phyloP scores from a whole-genome alignment of 2,113 vertebrate species.

The Rhinogobius similis region DNA sequence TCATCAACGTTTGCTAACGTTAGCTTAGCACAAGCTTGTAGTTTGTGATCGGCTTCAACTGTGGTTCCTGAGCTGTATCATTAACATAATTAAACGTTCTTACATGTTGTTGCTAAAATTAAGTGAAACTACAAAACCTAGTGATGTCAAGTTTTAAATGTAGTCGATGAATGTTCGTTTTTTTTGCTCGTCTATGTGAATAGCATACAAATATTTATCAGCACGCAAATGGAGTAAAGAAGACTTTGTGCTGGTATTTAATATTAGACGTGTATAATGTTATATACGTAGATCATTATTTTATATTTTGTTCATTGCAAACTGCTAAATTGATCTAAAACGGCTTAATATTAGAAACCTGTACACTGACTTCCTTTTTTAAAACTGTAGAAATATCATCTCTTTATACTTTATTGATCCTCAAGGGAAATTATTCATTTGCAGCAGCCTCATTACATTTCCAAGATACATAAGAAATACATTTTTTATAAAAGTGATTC shows the following conservation, averaged over 20 bases:
- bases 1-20: conserved; percentile 25
- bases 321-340: too few species aligned
- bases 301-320: too few species aligned
- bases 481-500: too few species aligned
- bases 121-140: neutral
- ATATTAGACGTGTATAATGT: too few species aligned
- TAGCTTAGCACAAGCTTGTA: conserved; percentile 11
- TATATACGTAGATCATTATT: too few species aligned
- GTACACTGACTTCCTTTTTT: too few species aligned
- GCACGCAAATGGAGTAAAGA: neutral
- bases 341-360: too few species aligned
- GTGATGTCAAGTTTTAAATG: neutral
- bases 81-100: neutral
- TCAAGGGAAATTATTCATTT: too few species aligned
- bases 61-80: neutral
- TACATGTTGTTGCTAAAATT: neutral
- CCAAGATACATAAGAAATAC: too few species aligned
- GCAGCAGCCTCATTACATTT: too few species aligned
- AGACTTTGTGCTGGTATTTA: neutral
- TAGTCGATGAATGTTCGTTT: neutral
- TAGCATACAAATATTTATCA: neutral
- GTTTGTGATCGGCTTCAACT: neutral
- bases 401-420: too few species aligned
- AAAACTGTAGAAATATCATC: too few species aligned
- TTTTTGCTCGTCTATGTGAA: neutral